Percentiles rank a stretch among this genome's conserved stretches.
phyloP scores from a whole-genome alignment of 1,140 invertebrate genomes.

The Drosophila busckii region DNA sequence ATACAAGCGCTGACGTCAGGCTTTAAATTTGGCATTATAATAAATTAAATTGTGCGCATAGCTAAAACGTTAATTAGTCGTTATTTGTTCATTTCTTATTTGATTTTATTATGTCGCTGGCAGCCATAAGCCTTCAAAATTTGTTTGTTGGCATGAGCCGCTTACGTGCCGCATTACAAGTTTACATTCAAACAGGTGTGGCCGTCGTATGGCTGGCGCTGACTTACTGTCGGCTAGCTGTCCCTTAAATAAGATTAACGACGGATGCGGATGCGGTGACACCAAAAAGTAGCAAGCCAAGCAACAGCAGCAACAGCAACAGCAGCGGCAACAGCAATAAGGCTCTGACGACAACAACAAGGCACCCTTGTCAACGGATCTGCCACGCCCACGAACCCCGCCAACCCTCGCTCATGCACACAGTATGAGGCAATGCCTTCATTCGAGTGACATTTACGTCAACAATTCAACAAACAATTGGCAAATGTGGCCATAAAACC shows the following conservation, averaged over 20 bases:
- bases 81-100: too few species aligned
- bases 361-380: conserved; percentile 11
- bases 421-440: conserved; percentile 27
- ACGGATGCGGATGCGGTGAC: conserved; percentile 9
- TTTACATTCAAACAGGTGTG: conserved; percentile 23
- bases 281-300: conserved; percentile 1
- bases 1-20: too few species aligned
- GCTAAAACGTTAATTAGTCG: too few species aligned
- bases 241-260: conserved; percentile 64
- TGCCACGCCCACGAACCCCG: conserved; percentile 9
- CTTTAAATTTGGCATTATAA: too few species aligned
- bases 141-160: too few species aligned
- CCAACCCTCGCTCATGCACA: not conserved
- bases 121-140: too few species aligned
- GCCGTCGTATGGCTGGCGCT: conserved; percentile 3
- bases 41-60: too few species aligned
- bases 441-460: conserved; percentile 61
- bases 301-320: conserved; percentile 14
- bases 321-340: conserved; percentile 1
- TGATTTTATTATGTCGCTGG: too few species aligned
- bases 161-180: conserved; percentile 6
- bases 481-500: conserved; percentile 73
- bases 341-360: conserved; percentile 11
- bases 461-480: conserved; percentile 75
- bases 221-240: conserved; percentile 18